phyloP scores from a whole-genome alignment of 2,113 vertebrate species.

The Ceuthmochares aereus region DNA sequence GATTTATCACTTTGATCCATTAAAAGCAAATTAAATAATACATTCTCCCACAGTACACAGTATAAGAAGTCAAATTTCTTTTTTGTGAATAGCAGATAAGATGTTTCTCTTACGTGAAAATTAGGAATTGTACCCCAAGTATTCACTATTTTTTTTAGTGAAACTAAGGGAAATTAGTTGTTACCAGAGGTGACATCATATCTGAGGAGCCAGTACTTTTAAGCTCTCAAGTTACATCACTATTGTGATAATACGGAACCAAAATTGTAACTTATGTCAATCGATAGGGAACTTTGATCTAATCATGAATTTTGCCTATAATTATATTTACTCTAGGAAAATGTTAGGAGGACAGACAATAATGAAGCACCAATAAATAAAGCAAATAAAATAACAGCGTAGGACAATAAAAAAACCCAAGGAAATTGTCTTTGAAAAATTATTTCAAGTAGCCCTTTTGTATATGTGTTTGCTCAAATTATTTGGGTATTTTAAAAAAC shows the following conservation, averaged over 20 bases:
- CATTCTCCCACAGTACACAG: background rate
- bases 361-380: background rate
- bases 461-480: rapidly evolving
- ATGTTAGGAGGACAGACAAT: background rate
- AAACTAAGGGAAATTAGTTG: background rate
- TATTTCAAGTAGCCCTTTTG: background rate
- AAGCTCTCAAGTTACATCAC: background rate
- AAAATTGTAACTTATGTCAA: background rate
- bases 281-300: background rate
- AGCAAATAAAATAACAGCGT: background rate
- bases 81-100: background rate
- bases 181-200: background rate
- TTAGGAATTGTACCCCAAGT: background rate
- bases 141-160: background rate
- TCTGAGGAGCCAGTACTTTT: background rate
- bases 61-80: background rate
- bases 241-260: background rate
- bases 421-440: background rate
- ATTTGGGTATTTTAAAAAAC: background rate
- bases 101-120: background rate
- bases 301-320: background rate
- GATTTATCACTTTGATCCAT: background rate
- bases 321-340: background rate
- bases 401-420: background rate
- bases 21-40: background rate